A percentile compares a stretch with the other conserved stretches of the same genome.
phyloP scores from a whole-genome alignment of 2,113 vertebrate species.

The Rhodinocichla rosea region DNA sequence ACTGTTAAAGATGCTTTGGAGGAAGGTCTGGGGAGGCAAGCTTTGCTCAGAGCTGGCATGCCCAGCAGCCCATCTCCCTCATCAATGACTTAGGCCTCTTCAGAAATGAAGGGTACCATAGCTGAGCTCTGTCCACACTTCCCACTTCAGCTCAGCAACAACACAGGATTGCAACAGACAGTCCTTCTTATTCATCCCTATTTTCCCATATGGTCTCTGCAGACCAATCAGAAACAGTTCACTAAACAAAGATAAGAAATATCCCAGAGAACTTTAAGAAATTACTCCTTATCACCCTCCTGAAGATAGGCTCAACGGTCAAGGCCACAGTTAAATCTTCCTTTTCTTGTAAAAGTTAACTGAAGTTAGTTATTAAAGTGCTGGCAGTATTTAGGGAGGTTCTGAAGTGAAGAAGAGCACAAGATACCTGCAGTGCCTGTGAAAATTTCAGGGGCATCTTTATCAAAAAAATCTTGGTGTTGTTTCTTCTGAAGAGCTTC shows the following conservation, averaged over 20 bases:
- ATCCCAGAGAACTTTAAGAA: slow-evolving; percentile 69
- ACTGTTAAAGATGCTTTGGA: neutral
- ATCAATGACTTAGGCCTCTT: neutral
- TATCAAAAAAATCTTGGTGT: neutral
- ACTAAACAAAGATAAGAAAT: slow-evolving; percentile 60
- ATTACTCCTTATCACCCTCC: slow-evolving; percentile 69
- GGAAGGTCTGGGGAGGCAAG: neutral
- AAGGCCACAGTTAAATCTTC: slow-evolving; percentile 78
- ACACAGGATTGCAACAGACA: slow-evolving; percentile 10
- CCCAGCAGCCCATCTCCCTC: neutral
- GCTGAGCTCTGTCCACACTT: neutral
- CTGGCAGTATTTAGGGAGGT: slow-evolving; percentile 61
- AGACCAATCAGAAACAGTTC: slow-evolving; percentile 53
- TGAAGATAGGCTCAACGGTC: slow-evolving; percentile 73
- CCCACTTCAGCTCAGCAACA: neutral
- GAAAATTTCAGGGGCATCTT: slow-evolving; percentile 11
- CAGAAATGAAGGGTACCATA: neutral
- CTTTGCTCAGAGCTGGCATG: neutral
- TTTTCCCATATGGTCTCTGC: slow-evolving; percentile 28
- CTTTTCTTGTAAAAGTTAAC: slow-evolving; percentile 85
- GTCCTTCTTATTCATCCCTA: slow-evolving; percentile 18
- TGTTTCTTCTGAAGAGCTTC: neutral
- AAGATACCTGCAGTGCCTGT: neutral
- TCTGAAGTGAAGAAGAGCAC: slow-evolving; percentile 18
- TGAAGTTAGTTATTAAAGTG: slow-evolving; percentile 81